Percentiles rank a stretch among this genome's conserved stretches.
These are phyloP conservation scores for Hypselothyrea guttata DNA, from an alignment of 2,888 invertebrate species.

Conservation along the genomic window DNA sequence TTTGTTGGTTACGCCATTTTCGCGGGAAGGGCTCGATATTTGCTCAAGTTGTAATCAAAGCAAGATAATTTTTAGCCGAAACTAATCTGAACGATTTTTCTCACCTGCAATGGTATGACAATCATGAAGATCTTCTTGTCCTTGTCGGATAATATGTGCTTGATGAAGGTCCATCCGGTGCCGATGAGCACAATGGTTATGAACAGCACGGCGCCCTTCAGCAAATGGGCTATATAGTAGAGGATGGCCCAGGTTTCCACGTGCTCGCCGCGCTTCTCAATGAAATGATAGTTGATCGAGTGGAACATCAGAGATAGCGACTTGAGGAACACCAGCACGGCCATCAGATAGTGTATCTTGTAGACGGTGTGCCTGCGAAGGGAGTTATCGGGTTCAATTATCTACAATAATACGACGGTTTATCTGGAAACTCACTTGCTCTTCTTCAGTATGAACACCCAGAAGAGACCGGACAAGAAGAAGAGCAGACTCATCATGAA, in stretches of 20 bases:
- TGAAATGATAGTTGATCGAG: conserved; percentile 96
- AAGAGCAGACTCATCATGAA: conserved; percentile 95
- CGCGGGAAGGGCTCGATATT: too few species aligned
- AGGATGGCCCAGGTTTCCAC: conserved; percentile 98
- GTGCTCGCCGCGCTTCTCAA: conserved; percentile 95
- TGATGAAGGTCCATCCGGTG: conserved; percentile 99
- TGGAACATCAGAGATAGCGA: conserved; percentile 96
- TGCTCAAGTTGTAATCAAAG: too few species aligned
- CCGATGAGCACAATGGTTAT: conserved; percentile 98
- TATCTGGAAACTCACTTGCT: conserved; percentile 86
- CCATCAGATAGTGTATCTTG: conserved; percentile 98
- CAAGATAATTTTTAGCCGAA: too few species aligned
- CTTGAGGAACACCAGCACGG: conserved; percentile 94
- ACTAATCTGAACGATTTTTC: too few species aligned
- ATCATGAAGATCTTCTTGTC: conserved; percentile 99
- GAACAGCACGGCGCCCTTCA: conserved; percentile 96
- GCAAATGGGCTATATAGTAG: conserved; percentile 98
- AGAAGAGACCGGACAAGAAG: conserved; percentile 93
- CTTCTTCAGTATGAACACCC: conserved; percentile 93
- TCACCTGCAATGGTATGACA: conserved; percentile 96
- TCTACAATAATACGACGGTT: neutral
- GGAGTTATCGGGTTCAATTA: too few species aligned
- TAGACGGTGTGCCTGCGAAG: conserved; percentile 89
- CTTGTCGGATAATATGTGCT: conserved; percentile 96
- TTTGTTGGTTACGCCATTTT: too few species aligned